phyloP scores from a whole-genome alignment of 2,888 invertebrate species.

The Linnaemya vulpina region DNA sequence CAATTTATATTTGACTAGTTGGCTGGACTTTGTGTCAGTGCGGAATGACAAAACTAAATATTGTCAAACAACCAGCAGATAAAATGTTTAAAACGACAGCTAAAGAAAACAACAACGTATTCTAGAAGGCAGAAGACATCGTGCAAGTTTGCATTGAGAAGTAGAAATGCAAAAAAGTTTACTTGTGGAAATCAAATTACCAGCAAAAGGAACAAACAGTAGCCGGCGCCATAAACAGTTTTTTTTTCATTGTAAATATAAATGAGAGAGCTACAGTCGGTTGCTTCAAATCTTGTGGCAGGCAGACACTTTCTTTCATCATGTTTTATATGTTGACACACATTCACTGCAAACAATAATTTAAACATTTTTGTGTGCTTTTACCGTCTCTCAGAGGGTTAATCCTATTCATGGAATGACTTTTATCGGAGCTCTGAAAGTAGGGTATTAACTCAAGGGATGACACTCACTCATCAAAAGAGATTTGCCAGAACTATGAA shows the following conservation, averaged over 20 bases:
- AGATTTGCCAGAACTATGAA: no score
- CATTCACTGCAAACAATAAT: no score
- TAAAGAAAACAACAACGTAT: conserved; percentile 48
- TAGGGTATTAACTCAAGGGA: no score
- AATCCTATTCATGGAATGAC: no score
- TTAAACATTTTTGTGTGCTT: no score
- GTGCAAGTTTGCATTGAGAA: conserved; percentile 14
- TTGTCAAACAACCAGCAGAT: conserved; percentile 12
- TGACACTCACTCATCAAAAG: no score
- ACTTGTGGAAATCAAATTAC: conserved; percentile 20
- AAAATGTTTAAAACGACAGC: conserved; percentile 19
- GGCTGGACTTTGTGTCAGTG: conserved; percentile 21
- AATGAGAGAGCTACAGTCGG: neutral
- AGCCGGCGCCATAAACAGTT: conserved; percentile 33
- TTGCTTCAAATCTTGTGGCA: neutral
- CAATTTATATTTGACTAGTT: conserved; percentile 24
- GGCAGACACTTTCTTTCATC: neutral
- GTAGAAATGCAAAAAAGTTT: conserved; percentile 29
- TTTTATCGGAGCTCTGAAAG: no score
- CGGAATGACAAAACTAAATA: conserved; percentile 40
- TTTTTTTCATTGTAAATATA: neutral
- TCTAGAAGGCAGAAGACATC: conserved; percentile 30
- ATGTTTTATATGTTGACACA: no score
- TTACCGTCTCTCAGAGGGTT: no score
- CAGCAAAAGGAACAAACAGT: conserved; percentile 32